Conservation (phyloP, 2,888 invertebrate genomes). For the Alentia gelatinosa region DNA sequence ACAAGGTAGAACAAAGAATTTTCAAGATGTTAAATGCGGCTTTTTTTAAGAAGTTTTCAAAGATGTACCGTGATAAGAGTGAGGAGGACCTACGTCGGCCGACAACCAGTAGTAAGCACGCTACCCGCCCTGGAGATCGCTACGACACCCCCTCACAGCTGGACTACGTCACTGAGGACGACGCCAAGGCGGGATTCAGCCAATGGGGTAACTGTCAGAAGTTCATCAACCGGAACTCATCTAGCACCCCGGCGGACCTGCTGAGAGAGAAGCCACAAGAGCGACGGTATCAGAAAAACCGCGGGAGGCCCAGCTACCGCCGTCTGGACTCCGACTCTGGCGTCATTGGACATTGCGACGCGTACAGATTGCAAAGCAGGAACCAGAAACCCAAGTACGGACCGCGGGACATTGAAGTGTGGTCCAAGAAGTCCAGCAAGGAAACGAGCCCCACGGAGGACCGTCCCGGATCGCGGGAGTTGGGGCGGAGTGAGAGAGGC, state of each 20-base stretch:
- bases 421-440: slow-evolving; percentile 33
- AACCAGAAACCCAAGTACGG: slow-evolving; percentile 14
- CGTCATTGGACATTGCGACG: neutral
- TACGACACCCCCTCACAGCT: neutral
- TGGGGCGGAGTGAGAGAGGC: neutral
- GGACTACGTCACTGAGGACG: neutral
- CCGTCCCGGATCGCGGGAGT: neutral
- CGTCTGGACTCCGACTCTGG: neutral
- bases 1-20: neutral
- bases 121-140: neutral
- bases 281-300: neutral
- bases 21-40: slow-evolving; percentile 18
- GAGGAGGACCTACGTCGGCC: neutral
- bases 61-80: neutral
- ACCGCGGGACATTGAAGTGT: slow-evolving; percentile 22
- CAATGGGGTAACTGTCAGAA: slow-evolving; percentile 21
- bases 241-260: neutral
- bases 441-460: neutral
- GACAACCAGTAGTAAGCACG: neutral
- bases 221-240: neutral
- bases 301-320: neutral
- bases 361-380: neutral
- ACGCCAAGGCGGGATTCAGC: neutral
- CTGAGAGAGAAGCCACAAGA: neutral
- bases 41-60: neutral